phyloP scores from a whole-genome alignment of 2,797 vertebrate genomes.

The Intellagama lesueurii region DNA sequence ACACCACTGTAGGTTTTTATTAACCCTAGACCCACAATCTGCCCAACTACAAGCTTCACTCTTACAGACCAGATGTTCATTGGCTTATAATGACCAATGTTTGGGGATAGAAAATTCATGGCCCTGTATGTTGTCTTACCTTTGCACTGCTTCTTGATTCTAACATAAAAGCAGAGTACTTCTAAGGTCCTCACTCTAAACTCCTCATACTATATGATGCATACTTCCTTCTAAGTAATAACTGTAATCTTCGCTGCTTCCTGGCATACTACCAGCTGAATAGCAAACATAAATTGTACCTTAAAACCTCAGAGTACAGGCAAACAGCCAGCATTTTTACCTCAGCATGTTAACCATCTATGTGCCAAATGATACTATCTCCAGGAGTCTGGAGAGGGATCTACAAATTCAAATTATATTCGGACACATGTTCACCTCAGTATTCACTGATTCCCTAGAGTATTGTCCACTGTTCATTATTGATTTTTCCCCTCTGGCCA shows the following conservation, averaged over 20 bases:
- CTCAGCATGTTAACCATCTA: background rate
- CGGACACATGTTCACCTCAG: background rate
- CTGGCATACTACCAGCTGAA: background rate
- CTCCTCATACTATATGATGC: too few relatives aligned
- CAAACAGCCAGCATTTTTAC: background rate
- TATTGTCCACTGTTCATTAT: background rate
- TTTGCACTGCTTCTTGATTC: too few relatives aligned
- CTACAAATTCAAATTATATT: background rate
- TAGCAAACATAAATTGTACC: background rate
- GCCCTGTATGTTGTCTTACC: background rate
- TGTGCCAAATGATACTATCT: background rate
- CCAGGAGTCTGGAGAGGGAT: background rate
- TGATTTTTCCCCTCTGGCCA: background rate
- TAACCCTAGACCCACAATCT: background rate
- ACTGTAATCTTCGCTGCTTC: background rate
- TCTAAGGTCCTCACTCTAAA: background rate
- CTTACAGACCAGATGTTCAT: background rate
- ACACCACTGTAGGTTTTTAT: background rate
- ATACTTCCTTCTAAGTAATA: background rate
- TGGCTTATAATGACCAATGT: background rate
- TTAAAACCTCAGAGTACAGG: background rate
- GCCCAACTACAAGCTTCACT: background rate
- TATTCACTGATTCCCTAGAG: background rate
- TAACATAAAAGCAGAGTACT: background rate
- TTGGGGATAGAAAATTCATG: background rate